Evolutionary conservation across 1,140 invertebrate species (phyloP), one percentile per base, ranked within the genome.

Genomic region (Himalopsyche phryganea): DNA sequence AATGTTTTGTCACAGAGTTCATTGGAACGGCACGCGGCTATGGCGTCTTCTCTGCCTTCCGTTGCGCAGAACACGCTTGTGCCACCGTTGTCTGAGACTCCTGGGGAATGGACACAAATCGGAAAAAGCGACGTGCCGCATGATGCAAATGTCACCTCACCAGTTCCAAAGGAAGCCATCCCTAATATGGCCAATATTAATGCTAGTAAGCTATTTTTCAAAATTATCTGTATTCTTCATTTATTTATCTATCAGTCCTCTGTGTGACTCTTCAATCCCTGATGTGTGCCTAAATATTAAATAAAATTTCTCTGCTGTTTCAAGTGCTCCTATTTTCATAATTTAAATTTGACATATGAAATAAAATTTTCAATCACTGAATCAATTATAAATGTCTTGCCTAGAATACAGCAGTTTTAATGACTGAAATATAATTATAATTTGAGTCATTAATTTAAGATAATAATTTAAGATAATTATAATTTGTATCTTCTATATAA

Each of bases 1-100:
- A 48, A 50, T 46, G 56, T 63, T 28, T 36, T 63, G 10, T 63
- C 61, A 3, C 61, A 63, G 17, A 63, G 58, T 23, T 63, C 62
- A 1, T 35, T 64, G 14, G 62, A 64, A 41, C 50, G 50, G 17
- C 62, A 57, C 38, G 41, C 53, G 15, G 40, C 53, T 5, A 42
- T 58, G 3, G 41, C 55, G n/a, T 40, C 50, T 11, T 63, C 61
- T 4, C 47, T 57, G 23, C 40, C 54, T 14, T 42, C 45, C 28
- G 15, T 38, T 2, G 36, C 15, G 6, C n/a, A 10, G n/a, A 20
- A n/a, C 42, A 17, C 42, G 13, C 42, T 15, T 5, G 13, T 10
- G 14, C 42, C 13, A 5, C 14, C 6, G 13, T 17, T 45, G 5
- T 15, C 38, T 5, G n/a, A 13, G 11, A 40, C 38, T 6, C 3